Evolutionary conservation across 2,888 invertebrate genomes (phyloP).

Genomic region (Eremobia ochroleuca): DNA sequence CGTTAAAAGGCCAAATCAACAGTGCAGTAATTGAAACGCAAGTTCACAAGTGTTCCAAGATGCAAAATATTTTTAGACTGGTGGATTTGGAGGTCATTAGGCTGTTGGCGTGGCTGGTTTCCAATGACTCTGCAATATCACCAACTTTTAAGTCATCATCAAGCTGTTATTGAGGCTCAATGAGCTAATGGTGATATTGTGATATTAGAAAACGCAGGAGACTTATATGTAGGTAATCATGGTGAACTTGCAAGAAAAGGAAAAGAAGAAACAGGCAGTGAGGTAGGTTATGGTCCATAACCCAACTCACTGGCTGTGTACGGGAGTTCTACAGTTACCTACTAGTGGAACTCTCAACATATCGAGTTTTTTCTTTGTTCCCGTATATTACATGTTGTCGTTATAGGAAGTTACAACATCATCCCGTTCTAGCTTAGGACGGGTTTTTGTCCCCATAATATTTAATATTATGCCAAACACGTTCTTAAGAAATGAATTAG

Average conservation of each 20-base stretch:
- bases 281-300: background rate
- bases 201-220: background rate
- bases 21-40: background rate
- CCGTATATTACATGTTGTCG: background rate
- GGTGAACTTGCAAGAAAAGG: background rate
- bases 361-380: slow-evolving; percentile 8
- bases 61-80: background rate
- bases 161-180: background rate
- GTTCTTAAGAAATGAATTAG: slow-evolving; percentile 23
- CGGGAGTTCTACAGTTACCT: background rate
- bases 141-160: background rate
- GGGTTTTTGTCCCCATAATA: slow-evolving; percentile 17
- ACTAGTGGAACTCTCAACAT: background rate
- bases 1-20: slow-evolving; percentile 17
- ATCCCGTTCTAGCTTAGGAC: slow-evolving; percentile 1
- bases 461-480: slow-evolving; percentile 27
- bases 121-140: too few species aligned
- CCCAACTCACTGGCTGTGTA: background rate
- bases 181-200: background rate
- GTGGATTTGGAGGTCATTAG: background rate
- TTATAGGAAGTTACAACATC: slow-evolving; percentile 23
- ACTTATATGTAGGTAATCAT: background rate
- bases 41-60: slow-evolving; percentile 7
- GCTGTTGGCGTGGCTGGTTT: background rate
- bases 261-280: background rate